A percentile compares a stretch with the other conserved stretches of the same genome.
Conservation (phyloP, 2,888 invertebrate species). For the Dryocosmus kuriphilus region DNA sequence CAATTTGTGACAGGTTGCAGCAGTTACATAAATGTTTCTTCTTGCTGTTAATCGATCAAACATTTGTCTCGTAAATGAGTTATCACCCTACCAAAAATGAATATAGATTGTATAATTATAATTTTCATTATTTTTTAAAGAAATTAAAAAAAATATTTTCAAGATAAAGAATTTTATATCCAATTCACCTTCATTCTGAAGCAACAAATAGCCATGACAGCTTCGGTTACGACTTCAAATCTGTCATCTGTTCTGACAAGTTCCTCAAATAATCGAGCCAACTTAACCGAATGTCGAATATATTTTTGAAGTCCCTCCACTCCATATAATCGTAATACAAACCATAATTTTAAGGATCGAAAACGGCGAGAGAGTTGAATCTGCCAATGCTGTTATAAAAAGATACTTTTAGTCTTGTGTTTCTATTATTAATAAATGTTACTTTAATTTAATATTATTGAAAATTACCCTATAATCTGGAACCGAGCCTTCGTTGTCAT, state of each 20-base stretch:
- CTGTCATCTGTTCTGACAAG: slow-evolving; percentile 84
- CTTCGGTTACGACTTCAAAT: slow-evolving; percentile 88
- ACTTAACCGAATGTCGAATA: slow-evolving; percentile 85
- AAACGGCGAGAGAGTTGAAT: slow-evolving; percentile 92
- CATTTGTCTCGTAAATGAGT: slow-evolving; percentile 84
- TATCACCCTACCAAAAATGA: slow-evolving; percentile 79
- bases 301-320: slow-evolving; percentile 87
- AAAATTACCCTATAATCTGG: slow-evolving; percentile 81
- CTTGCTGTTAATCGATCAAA: slow-evolving; percentile 86
- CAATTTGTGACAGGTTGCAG: slow-evolving; percentile 84
- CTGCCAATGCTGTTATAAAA: slow-evolving; percentile 86
- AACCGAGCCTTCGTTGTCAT: slow-evolving; percentile 83
- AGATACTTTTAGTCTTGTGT: not conserved
- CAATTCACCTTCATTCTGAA: slow-evolving; percentile 86
- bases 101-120: not conserved
- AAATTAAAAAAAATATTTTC: not conserved
- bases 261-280: slow-evolving; percentile 89
- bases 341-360: slow-evolving; percentile 94
- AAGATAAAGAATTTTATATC: not conserved
- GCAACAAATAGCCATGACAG: slow-evolving; percentile 83
- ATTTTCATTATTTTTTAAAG: not conserved
- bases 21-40: slow-evolving; percentile 90
- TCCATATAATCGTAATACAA: slow-evolving; percentile 90
- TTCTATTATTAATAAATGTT: not conserved
- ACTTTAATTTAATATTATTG: not conserved